phyloP scores from a whole-genome alignment of 2,113 vertebrate genomes.

The Brevimyrus niger region DNA sequence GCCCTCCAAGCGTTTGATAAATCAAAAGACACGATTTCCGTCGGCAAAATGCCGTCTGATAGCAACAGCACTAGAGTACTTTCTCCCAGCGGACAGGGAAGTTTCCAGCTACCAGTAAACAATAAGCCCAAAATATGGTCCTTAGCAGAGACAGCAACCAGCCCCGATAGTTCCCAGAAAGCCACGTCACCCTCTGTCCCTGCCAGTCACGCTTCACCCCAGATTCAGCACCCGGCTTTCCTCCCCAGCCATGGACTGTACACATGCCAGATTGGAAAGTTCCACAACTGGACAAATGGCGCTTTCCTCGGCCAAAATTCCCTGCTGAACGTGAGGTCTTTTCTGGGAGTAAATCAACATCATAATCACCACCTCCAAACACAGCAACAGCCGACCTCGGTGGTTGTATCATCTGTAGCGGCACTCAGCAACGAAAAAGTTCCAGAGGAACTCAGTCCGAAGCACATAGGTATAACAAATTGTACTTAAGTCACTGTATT shows the following conservation, averaged over 20 bases:
- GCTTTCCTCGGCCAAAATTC: conserved; percentile 93
- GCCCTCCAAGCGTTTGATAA: conserved; percentile 70
- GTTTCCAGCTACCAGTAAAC: conserved; percentile 74
- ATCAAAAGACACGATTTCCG: conserved; percentile 66
- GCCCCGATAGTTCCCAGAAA: conserved; percentile 84
- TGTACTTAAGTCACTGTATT: neutral
- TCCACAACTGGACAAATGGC: conserved; percentile 97
- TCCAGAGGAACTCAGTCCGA: conserved; percentile 77
- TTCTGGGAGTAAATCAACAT: conserved; percentile 84
- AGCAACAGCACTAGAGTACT: conserved; percentile 67
- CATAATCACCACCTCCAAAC: conserved; percentile 70
- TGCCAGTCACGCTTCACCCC: conserved; percentile 64
- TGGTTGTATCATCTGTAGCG: conserved; percentile 66
- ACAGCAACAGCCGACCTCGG: conserved; percentile 70
- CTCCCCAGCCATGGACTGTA: conserved; percentile 97
- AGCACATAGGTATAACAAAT: conserved; percentile 81
- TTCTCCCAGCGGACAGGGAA: conserved; percentile 68
- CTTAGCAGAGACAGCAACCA: conserved; percentile 92
- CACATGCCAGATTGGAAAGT: conserved; percentile 97
- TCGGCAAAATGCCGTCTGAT: conserved; percentile 72
- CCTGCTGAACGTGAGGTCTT: conserved; percentile 87
- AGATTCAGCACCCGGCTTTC: conserved; percentile 90
- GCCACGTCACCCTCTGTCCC: conserved; percentile 68
- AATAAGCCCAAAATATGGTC: conserved; percentile 99
- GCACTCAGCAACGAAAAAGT: conserved; percentile 71